A percentile compares a stretch with the other conserved stretches of the same genome.
Evolutionary conservation across 92 coral and sea anemone species (phyloP).

Genomic region (Virgularia gustaviana): DNA sequence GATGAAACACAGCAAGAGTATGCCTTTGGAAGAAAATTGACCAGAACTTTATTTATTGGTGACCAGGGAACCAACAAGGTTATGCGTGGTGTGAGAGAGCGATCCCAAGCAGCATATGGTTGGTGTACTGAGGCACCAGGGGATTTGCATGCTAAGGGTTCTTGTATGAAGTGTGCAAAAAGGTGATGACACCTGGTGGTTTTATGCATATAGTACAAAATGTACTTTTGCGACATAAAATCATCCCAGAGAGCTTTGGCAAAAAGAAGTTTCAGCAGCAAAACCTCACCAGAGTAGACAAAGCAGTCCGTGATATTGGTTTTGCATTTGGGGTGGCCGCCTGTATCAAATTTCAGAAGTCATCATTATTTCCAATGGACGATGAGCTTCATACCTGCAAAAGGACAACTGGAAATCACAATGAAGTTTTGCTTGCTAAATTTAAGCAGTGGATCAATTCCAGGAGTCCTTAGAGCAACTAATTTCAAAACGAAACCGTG

Average conservation of each 20-base stretch:
- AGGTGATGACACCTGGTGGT: conserved; percentile 28
- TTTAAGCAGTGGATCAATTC: conserved; percentile 21
- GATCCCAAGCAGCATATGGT: conserved; percentile 32
- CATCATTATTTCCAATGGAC: neutral
- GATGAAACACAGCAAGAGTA: neutral
- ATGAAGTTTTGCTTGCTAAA: neutral
- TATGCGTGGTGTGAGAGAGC: conserved; percentile 1
- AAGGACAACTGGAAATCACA: conserved; percentile 16
- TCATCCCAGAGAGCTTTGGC: neutral
- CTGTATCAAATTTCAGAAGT: neutral
- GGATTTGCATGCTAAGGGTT: conserved; percentile 56
- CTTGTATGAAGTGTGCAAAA: conserved; percentile 49
- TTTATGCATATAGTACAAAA: conserved; percentile 9
- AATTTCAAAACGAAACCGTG: too few relatives aligned
- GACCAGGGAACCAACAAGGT: conserved; percentile 39
- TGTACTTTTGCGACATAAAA: neutral
- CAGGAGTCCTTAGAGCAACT: too few relatives aligned
- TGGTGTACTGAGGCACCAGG: conserved; percentile 57
- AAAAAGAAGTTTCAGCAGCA: conserved; percentile 16
- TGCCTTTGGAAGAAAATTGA: neutral
- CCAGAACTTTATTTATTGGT: conserved; percentile 19
- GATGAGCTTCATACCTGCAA: conserved; percentile 3
- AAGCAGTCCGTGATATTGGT: conserved; percentile 13
- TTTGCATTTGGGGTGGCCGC: conserved; percentile 11
- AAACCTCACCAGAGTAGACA: too few relatives aligned